These are phyloP conservation scores for Melierax canorus DNA, from an alignment of 2,113 vertebrate genomes.

Conservation along the genomic window DNA sequence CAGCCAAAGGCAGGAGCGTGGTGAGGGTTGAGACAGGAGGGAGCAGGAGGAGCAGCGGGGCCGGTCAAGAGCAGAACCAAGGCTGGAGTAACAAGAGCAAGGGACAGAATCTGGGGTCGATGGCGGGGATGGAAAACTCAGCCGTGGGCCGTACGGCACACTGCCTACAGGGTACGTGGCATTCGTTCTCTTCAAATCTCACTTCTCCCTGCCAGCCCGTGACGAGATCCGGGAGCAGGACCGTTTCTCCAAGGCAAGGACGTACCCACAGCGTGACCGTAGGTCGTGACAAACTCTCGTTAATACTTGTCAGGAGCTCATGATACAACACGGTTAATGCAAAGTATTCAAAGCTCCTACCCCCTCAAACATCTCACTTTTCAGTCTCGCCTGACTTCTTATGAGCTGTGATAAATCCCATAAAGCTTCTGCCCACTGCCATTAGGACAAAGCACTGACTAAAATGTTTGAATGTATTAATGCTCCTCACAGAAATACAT, in stretches of 20 bases:
- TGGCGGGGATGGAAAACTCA: background rate
- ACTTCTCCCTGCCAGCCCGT: background rate
- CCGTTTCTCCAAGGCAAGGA: background rate
- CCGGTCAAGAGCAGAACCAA: background rate
- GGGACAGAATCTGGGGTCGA: too few relatives aligned
- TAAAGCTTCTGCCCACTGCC: background rate
- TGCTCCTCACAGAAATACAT: background rate
- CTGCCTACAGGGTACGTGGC: background rate
- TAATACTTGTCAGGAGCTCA: background rate
- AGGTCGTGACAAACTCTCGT: background rate
- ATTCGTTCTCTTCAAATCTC: background rate
- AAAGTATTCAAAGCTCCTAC: background rate
- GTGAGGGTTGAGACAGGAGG: background rate
- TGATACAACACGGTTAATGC: fast-evolving
- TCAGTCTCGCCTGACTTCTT: background rate
- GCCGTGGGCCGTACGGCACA: fast-evolving
- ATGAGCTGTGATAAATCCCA: background rate
- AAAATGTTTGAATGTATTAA: background rate
- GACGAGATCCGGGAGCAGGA: background rate
- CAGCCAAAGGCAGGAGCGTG: background rate
- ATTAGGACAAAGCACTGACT: background rate
- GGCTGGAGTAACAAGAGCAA: background rate
- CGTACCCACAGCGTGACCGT: fast-evolving
- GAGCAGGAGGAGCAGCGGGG: background rate
- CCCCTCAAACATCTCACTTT: background rate